Evolutionary conservation across 92 coral and sea anemone genomes (phyloP), one percentile per base, ranked within the genome.

Genomic region (Bergia puertoricense): DNA sequence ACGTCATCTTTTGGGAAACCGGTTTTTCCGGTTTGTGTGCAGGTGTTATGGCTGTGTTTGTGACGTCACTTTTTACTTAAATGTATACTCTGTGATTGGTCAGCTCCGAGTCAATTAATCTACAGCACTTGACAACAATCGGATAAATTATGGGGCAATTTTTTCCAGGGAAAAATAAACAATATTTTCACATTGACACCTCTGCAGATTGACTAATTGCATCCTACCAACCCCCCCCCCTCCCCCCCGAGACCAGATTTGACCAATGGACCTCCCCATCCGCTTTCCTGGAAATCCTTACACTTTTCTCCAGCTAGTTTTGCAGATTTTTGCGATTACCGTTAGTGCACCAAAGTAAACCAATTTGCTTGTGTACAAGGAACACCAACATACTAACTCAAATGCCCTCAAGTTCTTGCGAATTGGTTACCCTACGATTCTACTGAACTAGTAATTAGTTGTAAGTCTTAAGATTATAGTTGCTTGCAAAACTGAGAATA

Each of bases 11-110:
- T 92, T 90, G 92, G 88, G 92, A 95, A 95, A 93, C 98, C 96
- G 94, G 98, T 92, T 91, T 85, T 92, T 90, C 98, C 86, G 88
- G 96, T 95, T 95, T 92, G 88, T 90, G 96, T 95, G 98, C 98
- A 95, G 98, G 98, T 95, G 98, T 92, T 95, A 83, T 92, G 94
- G 95, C 93, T 85, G 95, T 92, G 93, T 90, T 93, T 83, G 89
- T 95, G 98, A 95, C 95, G 95, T 93, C 93, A 90, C 92, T 93
- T 90, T 90, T 93, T 91, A 86, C 90, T 92, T 90, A 85, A 93
- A 90, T 95, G 85, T 93, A 86, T 91, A 90, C 90, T 89, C 85
- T 76, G 77, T 95, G 98, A 95, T 95, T 95, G 98, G 98, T 72
- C 79, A 90, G 89, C 75, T 86, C 90, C 72, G 91, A 91, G 77